Evolutionary conservation across 2,888 invertebrate genomes (phyloP), one percentile per base, ranked within the genome.

Genomic region (Tenthredo scrophulariae): DNA sequence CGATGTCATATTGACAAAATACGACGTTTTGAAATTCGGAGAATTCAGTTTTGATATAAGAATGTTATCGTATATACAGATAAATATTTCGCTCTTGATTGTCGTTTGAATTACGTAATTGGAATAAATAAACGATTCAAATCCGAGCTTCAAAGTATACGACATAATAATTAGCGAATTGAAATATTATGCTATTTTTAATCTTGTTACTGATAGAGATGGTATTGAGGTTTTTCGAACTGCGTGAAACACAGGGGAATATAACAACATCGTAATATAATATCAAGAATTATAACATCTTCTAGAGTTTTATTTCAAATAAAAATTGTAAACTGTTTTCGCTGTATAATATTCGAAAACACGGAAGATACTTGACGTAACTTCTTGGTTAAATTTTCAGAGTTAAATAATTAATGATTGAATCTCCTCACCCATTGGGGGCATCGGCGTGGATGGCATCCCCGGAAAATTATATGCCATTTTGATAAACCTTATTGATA

Each of bases 381-480:
- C 33, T 10, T 33, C 29, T 37, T n/a, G 18, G 0, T 33, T 37
- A 40, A 33, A 1, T 72, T 15, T 72, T n/a, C 37, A 7, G 9
- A 22, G 72, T 72, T 40, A 40, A 40, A 40, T 40, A 10, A 9
- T 40, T 40, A 72, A 54, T 80, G 29, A 22, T 70, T 65, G 58
- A 70, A 58, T 22, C 13, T 43, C 86, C 90, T 90, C 86, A 93
- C 93, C 90, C 90, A 93, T 93, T 84, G 92, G 90, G 86, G 92
- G 89, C 90, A 93, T 92, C 84, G 92, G 91, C 37, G 92, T 88
- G 86, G 92, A 88, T 87, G 93, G 91, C 88, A 93, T 91, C 9
- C 93, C 93, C 85, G 93, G 90, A 88, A 93, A 93, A 89, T 93
- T 93, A 85, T 92, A 93, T 86, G 92, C 93, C 93, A 93, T 93